Percentiles rank a stretch among this genome's conserved stretches.
These are phyloP conservation scores for Ceyx margarethae DNA, from an alignment of 2,113 vertebrate species.

Conservation along the genomic window DNA sequence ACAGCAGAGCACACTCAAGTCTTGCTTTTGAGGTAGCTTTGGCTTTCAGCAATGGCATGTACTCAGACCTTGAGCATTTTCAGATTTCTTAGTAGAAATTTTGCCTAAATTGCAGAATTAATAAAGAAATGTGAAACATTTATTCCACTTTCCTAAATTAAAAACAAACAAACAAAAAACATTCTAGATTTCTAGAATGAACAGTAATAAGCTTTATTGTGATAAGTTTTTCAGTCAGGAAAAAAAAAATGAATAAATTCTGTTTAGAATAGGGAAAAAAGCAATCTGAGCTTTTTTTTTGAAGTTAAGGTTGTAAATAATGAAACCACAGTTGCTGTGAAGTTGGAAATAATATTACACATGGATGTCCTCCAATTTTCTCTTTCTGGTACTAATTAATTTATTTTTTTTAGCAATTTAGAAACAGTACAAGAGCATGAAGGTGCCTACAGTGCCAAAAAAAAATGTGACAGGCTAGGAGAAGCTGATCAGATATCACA, in stretches of 20 bases:
- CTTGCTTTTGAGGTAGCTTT: not conserved
- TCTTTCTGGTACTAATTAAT: not conserved
- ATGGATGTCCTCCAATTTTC: not conserved
- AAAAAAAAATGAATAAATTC: not conserved
- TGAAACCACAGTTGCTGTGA: not conserved
- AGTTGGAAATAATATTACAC: not conserved
- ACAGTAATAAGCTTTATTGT: not conserved
- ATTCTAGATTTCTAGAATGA: not conserved
- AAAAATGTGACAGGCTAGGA: not conserved
- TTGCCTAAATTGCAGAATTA: not conserved
- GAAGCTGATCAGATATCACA: not conserved
- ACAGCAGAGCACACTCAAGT: not conserved
- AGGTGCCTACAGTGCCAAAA: not conserved
- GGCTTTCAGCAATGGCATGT: not conserved
- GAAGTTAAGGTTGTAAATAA: not conserved
- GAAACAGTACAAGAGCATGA: not conserved
- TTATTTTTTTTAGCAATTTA: not conserved
- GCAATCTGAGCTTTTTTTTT: not conserved
- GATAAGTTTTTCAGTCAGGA: not conserved
- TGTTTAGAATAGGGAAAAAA: not conserved
- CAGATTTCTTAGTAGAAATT: not conserved
- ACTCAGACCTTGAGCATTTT: not conserved
- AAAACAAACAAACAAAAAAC: not conserved
- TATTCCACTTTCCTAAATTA: not conserved
- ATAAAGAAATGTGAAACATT: not conserved